These are phyloP conservation scores for Chymomyza procnemis DNA, from an alignment of 2,888 invertebrate genomes.

Conservation along the genomic window DNA sequence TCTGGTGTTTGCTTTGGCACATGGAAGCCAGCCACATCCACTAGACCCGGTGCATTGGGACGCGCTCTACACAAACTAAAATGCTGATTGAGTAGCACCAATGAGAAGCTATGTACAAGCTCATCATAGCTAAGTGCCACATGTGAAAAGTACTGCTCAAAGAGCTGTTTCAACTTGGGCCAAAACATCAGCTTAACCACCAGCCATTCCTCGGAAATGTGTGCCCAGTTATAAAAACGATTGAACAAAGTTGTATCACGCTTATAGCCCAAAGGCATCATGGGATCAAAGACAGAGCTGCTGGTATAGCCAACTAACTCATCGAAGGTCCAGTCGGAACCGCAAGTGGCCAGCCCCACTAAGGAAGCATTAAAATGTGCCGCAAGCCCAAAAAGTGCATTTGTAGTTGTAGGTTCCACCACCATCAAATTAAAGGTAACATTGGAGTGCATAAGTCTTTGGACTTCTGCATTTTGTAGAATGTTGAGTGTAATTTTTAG, in stretches of 20 bases:
- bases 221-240: conserved; percentile 39
- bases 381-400: conserved; percentile 72
- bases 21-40: conserved; percentile 76
- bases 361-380: conserved; percentile 66
- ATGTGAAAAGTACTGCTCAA: not conserved
- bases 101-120: conserved; percentile 56
- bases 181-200: conserved; percentile 33
- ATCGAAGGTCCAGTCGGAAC: conserved; percentile 61
- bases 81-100: conserved; percentile 74
- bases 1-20: conserved; percentile 56
- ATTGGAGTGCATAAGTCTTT: conserved; percentile 62
- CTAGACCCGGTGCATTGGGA: conserved; percentile 71
- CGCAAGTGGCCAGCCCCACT: conserved; percentile 61
- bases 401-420: conserved; percentile 67
- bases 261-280: conserved; percentile 30
- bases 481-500: conserved; percentile 27
- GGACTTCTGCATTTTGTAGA: conserved; percentile 40
- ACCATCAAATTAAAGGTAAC: conserved; percentile 73
- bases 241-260: conserved; percentile 16
- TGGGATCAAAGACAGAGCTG: conserved; percentile 52
- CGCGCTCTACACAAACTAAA: conserved; percentile 66
- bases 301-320: conserved; percentile 56
- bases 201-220: conserved; percentile 51
- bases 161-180: conserved; percentile 43
- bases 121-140: conserved; percentile 29